Conservation (phyloP, 2,888 invertebrate species). For the Ferrisia virgata region DNA sequence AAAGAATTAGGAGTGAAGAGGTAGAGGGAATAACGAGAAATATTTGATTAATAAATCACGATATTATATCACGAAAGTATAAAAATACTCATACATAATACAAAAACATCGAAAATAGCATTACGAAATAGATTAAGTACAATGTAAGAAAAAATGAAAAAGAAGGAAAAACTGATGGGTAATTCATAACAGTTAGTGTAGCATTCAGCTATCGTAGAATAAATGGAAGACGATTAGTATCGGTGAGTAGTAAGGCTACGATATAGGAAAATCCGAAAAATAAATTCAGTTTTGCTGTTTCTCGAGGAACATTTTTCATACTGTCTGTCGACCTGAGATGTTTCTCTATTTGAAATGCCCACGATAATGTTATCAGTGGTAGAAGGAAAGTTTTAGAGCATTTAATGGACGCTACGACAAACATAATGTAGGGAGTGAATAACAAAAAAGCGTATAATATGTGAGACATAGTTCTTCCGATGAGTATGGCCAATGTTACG, state of each 20-base stretch:
- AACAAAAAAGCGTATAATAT: conserved; percentile 83
- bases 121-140: not conserved
- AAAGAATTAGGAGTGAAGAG: not conserved
- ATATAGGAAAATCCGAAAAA: conserved; percentile 88
- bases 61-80: not conserved
- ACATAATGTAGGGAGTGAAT: conserved; percentile 86
- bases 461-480: conserved; percentile 87
- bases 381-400: conserved; percentile 85
- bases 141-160: not conserved
- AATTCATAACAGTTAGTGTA: not conserved
- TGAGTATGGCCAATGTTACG: conserved; percentile 89
- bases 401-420: conserved; percentile 79
- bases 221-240: conserved; percentile 51
- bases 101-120: not conserved
- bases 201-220: conserved; percentile 45
- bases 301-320: conserved; percentile 77
- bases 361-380: conserved; percentile 80
- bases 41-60: conserved; percentile 1
- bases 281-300: conserved; percentile 86
- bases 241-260: conserved; percentile 66
- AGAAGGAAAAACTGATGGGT: not conserved
- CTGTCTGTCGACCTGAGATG: conserved; percentile 75
- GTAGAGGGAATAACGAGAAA: not conserved
- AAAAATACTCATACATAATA: not conserved
- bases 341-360: conserved; percentile 86